Evolutionary conservation across 2,113 vertebrate genomes (phyloP).

Genomic region (Corynorhinus townsendii): DNA sequence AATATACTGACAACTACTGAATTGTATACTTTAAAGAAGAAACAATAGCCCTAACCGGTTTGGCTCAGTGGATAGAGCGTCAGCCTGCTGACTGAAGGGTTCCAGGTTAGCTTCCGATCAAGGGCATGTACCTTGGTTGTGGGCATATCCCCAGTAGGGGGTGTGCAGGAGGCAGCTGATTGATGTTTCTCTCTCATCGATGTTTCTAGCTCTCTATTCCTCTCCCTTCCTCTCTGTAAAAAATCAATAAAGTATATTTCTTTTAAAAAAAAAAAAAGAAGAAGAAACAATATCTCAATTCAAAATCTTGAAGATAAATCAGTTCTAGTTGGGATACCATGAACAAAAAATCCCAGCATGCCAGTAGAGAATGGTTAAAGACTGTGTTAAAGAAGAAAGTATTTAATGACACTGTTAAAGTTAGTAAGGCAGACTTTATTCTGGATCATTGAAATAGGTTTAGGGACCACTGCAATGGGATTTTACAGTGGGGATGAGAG

Average conservation of each 20-base stretch:
- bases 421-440: background rate
- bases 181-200: no score
- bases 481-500: background rate
- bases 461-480: background rate
- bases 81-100: no score
- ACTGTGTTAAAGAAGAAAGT: background rate
- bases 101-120: no score
- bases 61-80: no score
- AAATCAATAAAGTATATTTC: no score
- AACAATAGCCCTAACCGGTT: no score
- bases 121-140: no score
- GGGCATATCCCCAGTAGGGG: no score
- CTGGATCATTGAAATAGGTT: background rate
- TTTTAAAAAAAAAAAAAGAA: no score
- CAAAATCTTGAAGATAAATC: background rate
- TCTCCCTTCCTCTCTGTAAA: no score
- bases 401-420: background rate
- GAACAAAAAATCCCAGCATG: background rate
- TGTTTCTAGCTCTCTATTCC: no score
- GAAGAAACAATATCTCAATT: background rate
- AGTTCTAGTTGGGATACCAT: background rate
- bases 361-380: background rate
- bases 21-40: background rate
- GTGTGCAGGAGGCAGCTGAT: no score
- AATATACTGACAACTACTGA: background rate